Evolutionary conservation across 2,888 invertebrate species (phyloP), one percentile per base, ranked within the genome.

Genomic region (Conchocele bisecta): DNA sequence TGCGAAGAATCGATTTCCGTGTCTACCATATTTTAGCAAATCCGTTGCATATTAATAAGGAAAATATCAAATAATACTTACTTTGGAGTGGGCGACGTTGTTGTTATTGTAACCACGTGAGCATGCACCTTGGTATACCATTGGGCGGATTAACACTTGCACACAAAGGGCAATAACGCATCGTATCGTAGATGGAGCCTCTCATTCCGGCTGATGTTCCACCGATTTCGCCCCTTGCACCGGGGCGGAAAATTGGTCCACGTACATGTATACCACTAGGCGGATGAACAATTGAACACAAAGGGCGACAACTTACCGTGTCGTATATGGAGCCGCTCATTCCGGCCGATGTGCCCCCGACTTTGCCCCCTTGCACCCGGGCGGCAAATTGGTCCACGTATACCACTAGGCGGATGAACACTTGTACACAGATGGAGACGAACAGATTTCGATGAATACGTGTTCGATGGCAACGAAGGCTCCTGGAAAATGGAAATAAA

Each of bases 391-490:
- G 88, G 79, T 93, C 92, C 31, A 92, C 87, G 75, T 92, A 92
- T 26, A 92, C 86, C 11, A 91, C 82, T 4, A 92, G 86, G n/a
- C 90, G 88, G 57, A 92, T 90, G 48, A 90, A 81, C 6, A 91
- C 91, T 72, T 92, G 91, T 48, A 92, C 90, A 24, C 95, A 93
- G 93, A 97, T 96, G 1, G 97, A 96, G 41, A 94, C 92, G 91
- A 96, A 97, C 61, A 96, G 93, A 90, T 96, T 95, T 91, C 95
- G 95, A 91, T 96, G 98, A 81, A 96, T 97, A 83, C 95, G 93
- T 0, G 96, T 97, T 53, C 97, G 93, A 86, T 94, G 95, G 89
- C 97, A 97, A 67, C 94, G 93, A 50, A 97, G 91, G 50, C 94
- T 94, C 86, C 96, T 96, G 91, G 22, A 88, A 86, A 54, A 46